Evolutionary conservation across 2,113 vertebrate species (phyloP).

Genomic region (Argyrosomus japonicus): DNA sequence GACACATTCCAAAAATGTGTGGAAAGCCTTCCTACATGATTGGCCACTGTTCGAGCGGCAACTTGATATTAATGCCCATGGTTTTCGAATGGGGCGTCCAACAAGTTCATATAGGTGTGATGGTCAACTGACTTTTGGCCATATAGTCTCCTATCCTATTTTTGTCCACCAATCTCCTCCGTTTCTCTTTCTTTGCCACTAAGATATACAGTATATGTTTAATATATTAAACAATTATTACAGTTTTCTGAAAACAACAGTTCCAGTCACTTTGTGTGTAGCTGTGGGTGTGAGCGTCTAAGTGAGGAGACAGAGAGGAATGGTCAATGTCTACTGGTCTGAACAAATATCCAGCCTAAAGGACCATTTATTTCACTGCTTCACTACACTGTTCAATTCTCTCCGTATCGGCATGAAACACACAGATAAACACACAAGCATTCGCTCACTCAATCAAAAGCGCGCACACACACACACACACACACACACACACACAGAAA

Average conservation of each 20-base stretch:
- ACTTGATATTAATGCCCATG: too few relatives aligned
- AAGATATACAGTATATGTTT: background rate
- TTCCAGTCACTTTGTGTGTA: background rate
- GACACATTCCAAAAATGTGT: too few relatives aligned
- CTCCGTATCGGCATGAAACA: constrained; percentile 15
- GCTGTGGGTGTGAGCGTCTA: background rate
- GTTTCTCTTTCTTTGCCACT: background rate
- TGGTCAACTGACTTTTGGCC: too few relatives aligned
- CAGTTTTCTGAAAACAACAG: background rate
- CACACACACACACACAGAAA: background rate
- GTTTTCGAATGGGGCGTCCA: too few relatives aligned
- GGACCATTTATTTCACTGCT: constrained; percentile 41
- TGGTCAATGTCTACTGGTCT: constrained; percentile 28
- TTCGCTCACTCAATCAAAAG: constrained; percentile 3
- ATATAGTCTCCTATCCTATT: too few relatives aligned
- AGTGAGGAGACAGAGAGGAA: constrained; percentile 4
- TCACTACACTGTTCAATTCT: constrained; percentile 32
- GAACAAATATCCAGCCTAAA: constrained; percentile 38
- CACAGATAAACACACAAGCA: constrained; percentile 29
- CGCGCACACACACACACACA: background rate
- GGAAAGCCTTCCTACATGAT: too few relatives aligned
- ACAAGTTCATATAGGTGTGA: too few relatives aligned
- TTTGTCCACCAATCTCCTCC: background rate
- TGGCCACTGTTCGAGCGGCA: too few relatives aligned
- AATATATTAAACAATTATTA: background rate